Conservation (phyloP, 2,888 invertebrate species). For the Ellobium chinense region DNA sequence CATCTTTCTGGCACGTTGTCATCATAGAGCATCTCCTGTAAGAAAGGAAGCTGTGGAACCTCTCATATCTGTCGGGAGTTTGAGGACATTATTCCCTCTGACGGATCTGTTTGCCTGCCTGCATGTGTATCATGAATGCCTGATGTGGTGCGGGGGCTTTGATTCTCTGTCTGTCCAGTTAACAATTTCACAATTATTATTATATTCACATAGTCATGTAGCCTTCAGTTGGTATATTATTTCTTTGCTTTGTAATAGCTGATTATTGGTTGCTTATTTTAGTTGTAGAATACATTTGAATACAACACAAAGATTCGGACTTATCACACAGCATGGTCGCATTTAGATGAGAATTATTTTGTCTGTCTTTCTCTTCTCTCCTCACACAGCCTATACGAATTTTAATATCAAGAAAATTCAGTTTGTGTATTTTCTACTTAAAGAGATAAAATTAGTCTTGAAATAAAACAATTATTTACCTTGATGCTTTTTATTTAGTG, state of each 20-base stretch:
- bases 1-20: no score
- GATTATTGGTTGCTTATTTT: neutral
- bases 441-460: constrained; percentile 31
- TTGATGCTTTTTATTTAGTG: neutral
- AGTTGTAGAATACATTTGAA: neutral
- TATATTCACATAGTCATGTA: constrained; percentile 33
- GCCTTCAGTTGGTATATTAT: neutral
- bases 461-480: constrained; percentile 30
- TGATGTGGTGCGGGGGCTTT: constrained; percentile 26
- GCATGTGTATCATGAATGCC: constrained; percentile 3
- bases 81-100: no score
- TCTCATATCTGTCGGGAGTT: no score
- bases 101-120: no score
- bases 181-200: constrained; percentile 17
- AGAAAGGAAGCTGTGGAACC: no score
- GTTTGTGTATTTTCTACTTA: constrained; percentile 41
- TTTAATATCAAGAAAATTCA: constrained; percentile 35
- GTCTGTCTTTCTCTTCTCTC: neutral
- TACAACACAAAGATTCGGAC: neutral
- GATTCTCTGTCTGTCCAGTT: constrained; percentile 13
- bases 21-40: no score
- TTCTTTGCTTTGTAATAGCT: constrained; percentile 1
- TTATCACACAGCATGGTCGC: neutral
- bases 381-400: neutral
- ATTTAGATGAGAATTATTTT: neutral